phyloP scores from a whole-genome alignment of 2,888 invertebrate genomes.

The Eristalinus sepulchralis region DNA sequence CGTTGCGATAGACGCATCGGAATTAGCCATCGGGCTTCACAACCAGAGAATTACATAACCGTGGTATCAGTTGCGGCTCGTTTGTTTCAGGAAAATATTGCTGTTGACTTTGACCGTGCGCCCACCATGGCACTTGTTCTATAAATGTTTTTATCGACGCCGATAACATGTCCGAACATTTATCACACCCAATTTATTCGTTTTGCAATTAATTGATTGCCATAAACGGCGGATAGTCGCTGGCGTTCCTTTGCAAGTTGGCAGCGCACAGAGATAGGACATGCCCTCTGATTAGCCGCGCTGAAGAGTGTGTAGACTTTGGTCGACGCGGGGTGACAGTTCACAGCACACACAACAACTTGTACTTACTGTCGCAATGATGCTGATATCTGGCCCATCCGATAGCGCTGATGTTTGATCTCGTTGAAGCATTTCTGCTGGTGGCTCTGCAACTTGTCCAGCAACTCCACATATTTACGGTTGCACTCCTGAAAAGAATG shows the following conservation, averaged over 20 bases:
- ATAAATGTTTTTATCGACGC: constrained; percentile 30
- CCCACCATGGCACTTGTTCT: neutral
- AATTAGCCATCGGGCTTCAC: neutral
- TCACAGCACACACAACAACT: neutral
- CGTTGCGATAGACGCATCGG: neutral
- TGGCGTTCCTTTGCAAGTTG: neutral
- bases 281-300: constrained; percentile 19
- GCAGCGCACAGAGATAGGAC: neutral
- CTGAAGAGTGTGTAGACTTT: constrained; percentile 24
- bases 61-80: neutral
- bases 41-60: constrained; percentile 1
- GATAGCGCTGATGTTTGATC: constrained; percentile 94
- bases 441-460: constrained; percentile 91
- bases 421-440: constrained; percentile 94
- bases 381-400: constrained; percentile 90
- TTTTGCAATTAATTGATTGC: constrained; percentile 32
- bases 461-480: constrained; percentile 90
- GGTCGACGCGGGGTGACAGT: neutral
- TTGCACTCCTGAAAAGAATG: constrained; percentile 81
- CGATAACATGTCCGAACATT: constrained; percentile 29
- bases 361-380: constrained; percentile 89
- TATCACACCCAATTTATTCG: constrained; percentile 34
- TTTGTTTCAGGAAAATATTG: neutral
- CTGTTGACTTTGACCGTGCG: constrained; percentile 19
- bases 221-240: constrained; percentile 21